These are phyloP conservation scores for Tympanuchus pallidicinctus DNA, from an alignment of 2,113 vertebrate genomes.

Conservation along the genomic window DNA sequence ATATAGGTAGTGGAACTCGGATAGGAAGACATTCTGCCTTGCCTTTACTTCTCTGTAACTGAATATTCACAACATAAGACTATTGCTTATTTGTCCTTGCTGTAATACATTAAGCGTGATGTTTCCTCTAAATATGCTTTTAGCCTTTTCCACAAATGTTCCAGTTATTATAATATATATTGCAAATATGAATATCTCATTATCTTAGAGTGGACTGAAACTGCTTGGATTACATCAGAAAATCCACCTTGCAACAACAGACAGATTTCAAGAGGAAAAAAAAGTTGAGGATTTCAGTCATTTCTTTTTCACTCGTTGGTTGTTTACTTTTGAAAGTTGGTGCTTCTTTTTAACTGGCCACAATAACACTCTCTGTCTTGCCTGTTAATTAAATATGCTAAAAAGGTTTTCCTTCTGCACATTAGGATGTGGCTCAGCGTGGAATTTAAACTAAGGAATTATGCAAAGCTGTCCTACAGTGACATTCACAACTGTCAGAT, in stretches of 20 bases:
- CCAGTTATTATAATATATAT: background rate
- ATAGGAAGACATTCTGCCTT: rapidly evolving
- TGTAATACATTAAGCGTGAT: background rate
- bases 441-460: conserved; percentile 22
- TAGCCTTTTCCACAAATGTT: background rate
- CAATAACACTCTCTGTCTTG: background rate
- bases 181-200: background rate
- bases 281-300: background rate
- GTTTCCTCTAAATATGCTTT: background rate
- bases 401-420: background rate
- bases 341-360: conserved; percentile 6
- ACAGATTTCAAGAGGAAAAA: background rate
- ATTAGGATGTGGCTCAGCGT: background rate
- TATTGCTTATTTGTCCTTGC: background rate
- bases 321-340: conserved; percentile 31
- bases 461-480: conserved; percentile 3
- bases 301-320: background rate
- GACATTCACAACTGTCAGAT: background rate
- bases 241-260: background rate
- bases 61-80: background rate
- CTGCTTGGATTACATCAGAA: background rate
- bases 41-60: background rate
- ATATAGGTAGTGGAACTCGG: background rate
- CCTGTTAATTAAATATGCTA: background rate
- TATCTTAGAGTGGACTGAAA: background rate